Conservation (phyloP, 2,797 vertebrate genomes). For the Halcyon chelicuti region DNA sequence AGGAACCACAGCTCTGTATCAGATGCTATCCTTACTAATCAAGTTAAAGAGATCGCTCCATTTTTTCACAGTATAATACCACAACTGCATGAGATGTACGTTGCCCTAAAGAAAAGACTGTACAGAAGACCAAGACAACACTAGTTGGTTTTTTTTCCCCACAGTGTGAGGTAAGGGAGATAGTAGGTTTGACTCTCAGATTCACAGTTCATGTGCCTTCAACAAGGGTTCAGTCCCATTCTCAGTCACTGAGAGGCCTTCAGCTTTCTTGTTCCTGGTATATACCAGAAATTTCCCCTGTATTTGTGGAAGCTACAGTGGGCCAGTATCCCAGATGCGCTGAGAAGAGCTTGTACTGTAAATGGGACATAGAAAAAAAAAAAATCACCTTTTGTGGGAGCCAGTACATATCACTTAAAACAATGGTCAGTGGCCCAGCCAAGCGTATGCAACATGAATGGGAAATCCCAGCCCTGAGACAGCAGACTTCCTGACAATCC, state of each 20-base stretch:
- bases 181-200: background rate
- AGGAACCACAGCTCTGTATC: background rate
- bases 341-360: constrained; percentile 19
- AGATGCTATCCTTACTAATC: background rate
- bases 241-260: background rate
- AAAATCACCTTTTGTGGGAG: background rate
- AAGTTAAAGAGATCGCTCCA: background rate
- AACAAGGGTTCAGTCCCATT: background rate
- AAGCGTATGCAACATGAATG: constrained; percentile 12
- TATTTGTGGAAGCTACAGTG: background rate
- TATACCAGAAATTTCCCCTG: background rate
- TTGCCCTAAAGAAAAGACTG: background rate
- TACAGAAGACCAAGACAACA: background rate
- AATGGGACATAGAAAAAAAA: background rate
- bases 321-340: background rate
- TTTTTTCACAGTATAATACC: background rate
- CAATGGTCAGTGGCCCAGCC: constrained; percentile 39
- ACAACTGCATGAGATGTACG: background rate
- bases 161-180: background rate
- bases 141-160: background rate
- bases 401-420: constrained; percentile 29
- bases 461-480: constrained; percentile 39
- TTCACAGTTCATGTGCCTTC: background rate
- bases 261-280: background rate
- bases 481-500: background rate